These are phyloP conservation scores for Polylopha cassiicola DNA, from an alignment of 2,888 invertebrate genomes.

Conservation along the genomic window DNA sequence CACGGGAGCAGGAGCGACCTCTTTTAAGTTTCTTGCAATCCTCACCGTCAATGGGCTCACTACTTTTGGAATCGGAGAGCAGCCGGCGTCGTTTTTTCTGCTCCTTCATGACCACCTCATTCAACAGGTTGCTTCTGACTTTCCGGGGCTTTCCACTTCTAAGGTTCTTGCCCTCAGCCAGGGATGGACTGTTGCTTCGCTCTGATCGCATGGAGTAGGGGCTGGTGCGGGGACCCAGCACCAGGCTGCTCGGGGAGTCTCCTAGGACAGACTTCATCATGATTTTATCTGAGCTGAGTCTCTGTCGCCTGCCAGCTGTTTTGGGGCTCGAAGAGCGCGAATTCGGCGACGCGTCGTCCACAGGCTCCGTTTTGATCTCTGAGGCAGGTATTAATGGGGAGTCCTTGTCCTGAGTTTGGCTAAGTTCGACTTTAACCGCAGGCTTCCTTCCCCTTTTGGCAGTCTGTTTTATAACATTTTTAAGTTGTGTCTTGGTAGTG, in stretches of 20 bases:
- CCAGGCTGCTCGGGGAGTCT: slow-evolving; percentile 56
- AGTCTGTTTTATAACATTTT: slow-evolving; percentile 54
- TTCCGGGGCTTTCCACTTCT: slow-evolving; percentile 82
- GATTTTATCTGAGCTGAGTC: slow-evolving; percentile 66
- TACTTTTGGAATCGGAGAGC: slow-evolving; percentile 73
- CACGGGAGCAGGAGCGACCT: slow-evolving; percentile 70
- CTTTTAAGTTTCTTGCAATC: slow-evolving; percentile 66
- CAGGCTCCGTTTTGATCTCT: slow-evolving; percentile 69
- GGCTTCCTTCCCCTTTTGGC: slow-evolving; percentile 57
- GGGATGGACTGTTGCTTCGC: slow-evolving; percentile 70
- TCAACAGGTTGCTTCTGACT: slow-evolving; percentile 73
- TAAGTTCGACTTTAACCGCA: slow-evolving; percentile 49
- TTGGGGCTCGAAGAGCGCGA: slow-evolving; percentile 71
- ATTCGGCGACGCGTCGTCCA: slow-evolving; percentile 57
- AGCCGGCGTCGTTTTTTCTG: slow-evolving; percentile 73
- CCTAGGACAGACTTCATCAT: slow-evolving; percentile 69
- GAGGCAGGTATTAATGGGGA: slow-evolving; percentile 58
- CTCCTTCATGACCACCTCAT: slow-evolving; percentile 77
- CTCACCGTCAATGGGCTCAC: slow-evolving; percentile 55
- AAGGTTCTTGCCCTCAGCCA: slow-evolving; percentile 74
- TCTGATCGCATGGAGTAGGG: slow-evolving; percentile 80
- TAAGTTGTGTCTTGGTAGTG: slow-evolving; percentile 52
- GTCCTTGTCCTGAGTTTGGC: slow-evolving; percentile 57
- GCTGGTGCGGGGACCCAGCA: slow-evolving; percentile 67
- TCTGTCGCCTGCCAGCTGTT: slow-evolving; percentile 58